Evolutionary conservation across 2,888 invertebrate genomes (phyloP), one percentile per base, ranked within the genome.

Genomic region (Drosophila nr. perissopoda): DNA sequence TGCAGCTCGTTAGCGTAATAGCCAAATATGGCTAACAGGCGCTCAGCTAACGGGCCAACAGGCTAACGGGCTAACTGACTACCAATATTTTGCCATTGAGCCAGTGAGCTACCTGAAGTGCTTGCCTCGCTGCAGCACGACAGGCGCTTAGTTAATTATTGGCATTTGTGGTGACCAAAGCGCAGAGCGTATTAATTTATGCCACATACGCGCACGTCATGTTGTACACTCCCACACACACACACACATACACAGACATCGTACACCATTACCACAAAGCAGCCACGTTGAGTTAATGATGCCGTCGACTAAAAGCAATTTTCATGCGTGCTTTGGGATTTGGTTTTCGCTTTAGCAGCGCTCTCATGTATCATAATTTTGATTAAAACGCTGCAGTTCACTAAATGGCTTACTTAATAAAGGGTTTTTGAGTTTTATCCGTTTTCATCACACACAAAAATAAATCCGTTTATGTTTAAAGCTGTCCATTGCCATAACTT

Each of bases 121-220:
- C 54, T 36, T 56, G 36, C 27, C 18, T 42, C 56, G 58, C 52
- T 61, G 66, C 34, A 40, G 56, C 56, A 54, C 60, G 60, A 57
- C 62, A 65, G 74, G 70, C 31, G 79, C 79, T 73, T 79, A 86
- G 88, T 86, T 86, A 88, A 84, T 84, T 83, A 88, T 88, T 74
- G 75, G 76, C 69, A 70, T 54, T 80, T 77, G 71, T 36, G 74
- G 62, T 70, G 67, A 40, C 63, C 70, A 65, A 38, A 56, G 67
- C 57, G 72, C 57, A 76, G 71, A 81, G 66, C 74, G 74, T 79
- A 88, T 88, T 81, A 81, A 86, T 85, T 88, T 84, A 83, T 76
- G 66, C 54, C 76, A 60, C 42, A 42, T 11, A 42, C 70, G 74
- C 63, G 70, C 70, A 74, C 74, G 71, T 70, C 65, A 40, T 52